Base-by-base conservation (phyloP, 1,140 invertebrate genomes). In the Stegodyphus dumicola region DNA sequence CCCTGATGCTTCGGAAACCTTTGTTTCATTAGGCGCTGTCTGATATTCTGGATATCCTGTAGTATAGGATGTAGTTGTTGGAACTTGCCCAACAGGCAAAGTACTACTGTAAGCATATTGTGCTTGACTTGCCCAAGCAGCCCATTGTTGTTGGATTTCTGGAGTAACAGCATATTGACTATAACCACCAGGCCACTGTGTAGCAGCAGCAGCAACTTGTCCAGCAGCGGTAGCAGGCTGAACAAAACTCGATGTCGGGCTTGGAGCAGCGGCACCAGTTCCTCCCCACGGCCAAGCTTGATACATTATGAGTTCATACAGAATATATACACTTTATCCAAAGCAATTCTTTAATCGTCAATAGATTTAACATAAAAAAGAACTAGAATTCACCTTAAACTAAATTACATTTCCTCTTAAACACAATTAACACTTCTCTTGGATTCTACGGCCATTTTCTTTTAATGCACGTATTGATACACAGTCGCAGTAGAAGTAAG, bases 121-220 rank as follows among this genome's bases (percentile, higher is more conserved):
- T 64, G 78, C 69, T 79, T 79, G 77, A 73, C 53, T 73, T 64
- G 78, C 78, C 78, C 78, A 81, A 18, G 78, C 69, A 56, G 77
- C 77, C 78, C 78, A 81, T 64, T 81, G 78, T n/a, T 81, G 78
- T 73, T 81, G 78, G n/a, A 81, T 60, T 64, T 81, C 78, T 64
- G 78, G 78, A 51, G 78, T 73, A 10, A 81, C 49, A 18, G 78
- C 69, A 81, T 81, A 81, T 65, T 78, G 77, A 73, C 69, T 81
- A 65, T 81, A 81, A 17, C 67, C 67, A 60, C 69, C 69, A 53
- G 78, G 78, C 78, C 78, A 81, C 48, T 81, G 78, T 17, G 74
- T 60, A 56, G 78, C 49, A 70, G 77, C 15, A 70, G 77, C 52
- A 69, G 65, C 77, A 81, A 81, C 69, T 73, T 71, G 69, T 48